Base-by-base conservation (phyloP, 1,140 invertebrate genomes). In the Antheraea mylitta region DNA sequence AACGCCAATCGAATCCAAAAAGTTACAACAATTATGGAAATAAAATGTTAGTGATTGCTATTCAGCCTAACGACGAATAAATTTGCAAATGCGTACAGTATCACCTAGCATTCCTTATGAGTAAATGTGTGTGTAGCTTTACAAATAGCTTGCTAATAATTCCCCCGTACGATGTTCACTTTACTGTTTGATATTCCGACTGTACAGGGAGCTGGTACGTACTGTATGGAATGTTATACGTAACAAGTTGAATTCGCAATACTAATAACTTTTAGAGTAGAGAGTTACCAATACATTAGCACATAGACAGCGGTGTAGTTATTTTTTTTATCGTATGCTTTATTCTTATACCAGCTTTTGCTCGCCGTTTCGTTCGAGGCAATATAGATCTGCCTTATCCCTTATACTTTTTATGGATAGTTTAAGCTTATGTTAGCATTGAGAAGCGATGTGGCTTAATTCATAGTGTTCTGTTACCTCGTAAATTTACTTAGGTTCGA, bases 191-290 rank as follows among this genome's bases (percentile, higher is more conserved):
- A 0, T 53, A 53, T 53, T 53, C 45, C 45, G 45, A 16, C 45
- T 53, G 45, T 13, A 13, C 45, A n/a, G 11, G 7, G 16, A 16
- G 5, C 11, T 11, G 9, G 45, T 53, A 53, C 45, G 13, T 53
- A 53, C 45, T 16, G 45, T 13, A 53, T 13, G 45, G 45, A 53
- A 53, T 53, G 45, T n/a, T 16, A 53, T 53, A 53, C 45, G 45
- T 53, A 53, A 53, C 45, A 53, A 16, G 45, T 53, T 53, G 45
- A 53, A 53, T 53, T 53, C 45, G 45, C 45, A 53, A 53, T 53
- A 53, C 45, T 53, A 53, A 53, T 53, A 30, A 16, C 16, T 53
- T 53, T 53, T 53, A 53, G n/a, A n/a, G n/a, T 53, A 53, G 45
- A 53, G 45, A 53, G 45, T 16, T 53, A 53, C 16, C 16, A 53